phyloP scores from a whole-genome alignment of 2,888 invertebrate species.

The Amiota mariae region DNA sequence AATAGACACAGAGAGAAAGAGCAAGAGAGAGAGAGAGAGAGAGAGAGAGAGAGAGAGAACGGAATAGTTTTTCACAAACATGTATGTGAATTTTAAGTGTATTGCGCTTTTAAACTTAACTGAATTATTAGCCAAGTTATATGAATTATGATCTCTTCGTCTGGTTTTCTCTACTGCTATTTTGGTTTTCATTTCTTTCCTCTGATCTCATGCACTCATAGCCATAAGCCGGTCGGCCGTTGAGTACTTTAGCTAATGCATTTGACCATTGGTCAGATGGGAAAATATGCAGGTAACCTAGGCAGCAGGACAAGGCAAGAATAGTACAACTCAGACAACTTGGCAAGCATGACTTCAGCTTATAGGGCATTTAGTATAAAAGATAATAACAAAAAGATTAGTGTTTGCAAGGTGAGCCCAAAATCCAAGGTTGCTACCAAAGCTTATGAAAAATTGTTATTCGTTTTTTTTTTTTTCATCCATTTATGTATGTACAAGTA shows the following conservation, averaged over 20 bases:
- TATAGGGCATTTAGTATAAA: not conserved
- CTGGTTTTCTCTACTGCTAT: conserved; percentile 45
- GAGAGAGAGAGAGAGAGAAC: too few relatives aligned
- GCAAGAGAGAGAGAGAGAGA: too few relatives aligned
- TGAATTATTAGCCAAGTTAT: conserved; percentile 65
- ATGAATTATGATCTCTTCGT: conserved; percentile 66
- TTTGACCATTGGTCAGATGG: conserved; percentile 66
- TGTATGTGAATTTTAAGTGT: conserved; percentile 31
- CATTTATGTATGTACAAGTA: too few relatives aligned
- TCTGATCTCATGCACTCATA: not conserved
- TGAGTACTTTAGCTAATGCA: conserved; percentile 64
- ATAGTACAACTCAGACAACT: not conserved
- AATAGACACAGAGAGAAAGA: too few relatives aligned
- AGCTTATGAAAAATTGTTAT: too few relatives aligned
- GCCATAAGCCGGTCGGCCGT: conserved; percentile 32
- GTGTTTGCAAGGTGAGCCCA: not conserved
- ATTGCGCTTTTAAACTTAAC: conserved; percentile 64
- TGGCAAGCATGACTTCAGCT: not conserved
- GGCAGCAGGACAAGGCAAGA: not conserved
- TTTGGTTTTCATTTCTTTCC: not conserved
- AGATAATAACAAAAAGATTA: too few relatives aligned
- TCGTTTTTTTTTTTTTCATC: too few relatives aligned
- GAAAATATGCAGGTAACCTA: conserved; percentile 34
- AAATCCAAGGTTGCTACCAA: not conserved
- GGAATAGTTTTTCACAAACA: not conserved